Base-by-base conservation (phyloP, 2,888 invertebrate species). In the Clivina fossor region DNA sequence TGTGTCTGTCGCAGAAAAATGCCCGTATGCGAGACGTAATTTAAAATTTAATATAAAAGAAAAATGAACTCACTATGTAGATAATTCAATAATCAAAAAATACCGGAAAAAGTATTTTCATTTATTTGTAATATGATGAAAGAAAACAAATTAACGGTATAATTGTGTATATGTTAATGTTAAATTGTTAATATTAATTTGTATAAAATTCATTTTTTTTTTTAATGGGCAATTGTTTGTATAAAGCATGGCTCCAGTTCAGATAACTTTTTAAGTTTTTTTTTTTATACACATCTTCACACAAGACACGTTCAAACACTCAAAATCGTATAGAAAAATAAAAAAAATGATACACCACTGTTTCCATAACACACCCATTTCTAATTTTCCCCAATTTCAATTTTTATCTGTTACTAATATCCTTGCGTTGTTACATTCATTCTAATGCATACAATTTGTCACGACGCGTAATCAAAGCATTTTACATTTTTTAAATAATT, bases 11-110 rank as follows among this genome's bases (percentile, higher is more conserved):
- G 13, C 20, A 4, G 22, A 40, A 18, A 35, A 11, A 35, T 35
- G 15, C 35, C 33, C 41, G 40, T 51, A 44, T 53, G 53, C 53
- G 47, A 49, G 49, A 54, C 58, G 54, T 56, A 58, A 56, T 56
- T 51, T 50, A 56, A 55, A 44, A 43, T n/a, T n/a, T n/a, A n/a
- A 32, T 54, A 50, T 41, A 57, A 46, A 72, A 70, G 66, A 71
- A 71, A 72, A 72, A 71, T 72, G 71, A 73, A 72, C 70, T 72
- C 72, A 74, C 71, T 73, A 72, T 74, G 73, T 74, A 74, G 73
- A 74, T 74, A 74, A 74, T n/a, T 73, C 72, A 73, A 73, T 73
- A 73, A 73, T 72, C 70, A 73, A 72, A 71, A 66, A 62, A 65
- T n/a, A n/a, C n/a, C 70, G 62, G 71, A 69, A 70, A 69, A 71